Evolutionary conservation across 2,113 vertebrate genomes (phyloP).

Genomic region (Callocephalon fimbriatum): DNA sequence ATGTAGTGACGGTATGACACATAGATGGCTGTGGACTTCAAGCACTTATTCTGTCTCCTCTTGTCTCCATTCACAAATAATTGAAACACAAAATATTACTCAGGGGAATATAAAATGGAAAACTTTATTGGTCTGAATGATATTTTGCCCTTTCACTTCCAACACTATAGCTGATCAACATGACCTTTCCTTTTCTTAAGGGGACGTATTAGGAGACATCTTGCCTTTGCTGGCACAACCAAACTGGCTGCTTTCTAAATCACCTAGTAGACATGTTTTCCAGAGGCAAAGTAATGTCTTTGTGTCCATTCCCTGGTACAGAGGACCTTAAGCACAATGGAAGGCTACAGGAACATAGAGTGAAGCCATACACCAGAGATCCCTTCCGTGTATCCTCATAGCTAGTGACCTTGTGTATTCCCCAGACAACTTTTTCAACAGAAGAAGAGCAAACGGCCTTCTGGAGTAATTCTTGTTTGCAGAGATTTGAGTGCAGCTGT

Average conservation of each 20-base stretch:
- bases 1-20: neutral
- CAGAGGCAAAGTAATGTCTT: neutral
- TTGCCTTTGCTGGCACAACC: neutral
- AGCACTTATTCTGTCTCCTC: neutral
- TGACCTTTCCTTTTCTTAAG: neutral
- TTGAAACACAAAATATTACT: neutral
- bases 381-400: neutral
- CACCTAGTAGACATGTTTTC: neutral
- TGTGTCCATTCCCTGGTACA: neutral
- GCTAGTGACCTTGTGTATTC: neutral
- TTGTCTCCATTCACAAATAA: neutral
- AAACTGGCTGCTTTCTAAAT: neutral
- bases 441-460: neutral
- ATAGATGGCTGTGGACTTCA: neutral
- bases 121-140: neutral
- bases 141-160: neutral
- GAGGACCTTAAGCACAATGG: neutral
- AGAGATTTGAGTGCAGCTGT: constrained; percentile 18
- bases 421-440: neutral
- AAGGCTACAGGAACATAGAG: neutral
- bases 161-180: neutral
- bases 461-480: neutral
- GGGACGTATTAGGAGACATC: fast-evolving
- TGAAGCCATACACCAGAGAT: neutral
- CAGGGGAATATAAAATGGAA: neutral